Percentiles rank a stretch among this genome's conserved stretches.
Conservation (phyloP, 2,113 vertebrate genomes). For the Okapia johnstoni region DNA sequence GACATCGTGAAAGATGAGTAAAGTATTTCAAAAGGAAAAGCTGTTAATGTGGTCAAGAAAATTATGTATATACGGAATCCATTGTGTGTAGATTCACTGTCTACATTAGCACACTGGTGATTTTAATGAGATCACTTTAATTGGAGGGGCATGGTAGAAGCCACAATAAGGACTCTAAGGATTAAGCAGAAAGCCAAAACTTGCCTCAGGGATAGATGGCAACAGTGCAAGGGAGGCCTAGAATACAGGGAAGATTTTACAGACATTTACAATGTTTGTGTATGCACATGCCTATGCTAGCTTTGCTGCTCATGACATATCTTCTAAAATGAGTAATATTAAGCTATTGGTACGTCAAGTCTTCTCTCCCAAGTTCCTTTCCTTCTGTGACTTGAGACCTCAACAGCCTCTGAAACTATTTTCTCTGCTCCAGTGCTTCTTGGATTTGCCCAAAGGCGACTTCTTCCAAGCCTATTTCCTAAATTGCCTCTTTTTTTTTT, state of each 20-base stretch:
- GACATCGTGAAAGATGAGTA: neutral
- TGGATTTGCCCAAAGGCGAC: neutral
- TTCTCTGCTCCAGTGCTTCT: neutral
- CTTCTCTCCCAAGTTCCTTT: neutral
- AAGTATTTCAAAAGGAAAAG: neutral
- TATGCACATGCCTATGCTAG: neutral
- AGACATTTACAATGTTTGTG: neutral
- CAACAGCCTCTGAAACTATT: neutral
- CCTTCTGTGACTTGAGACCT: neutral
- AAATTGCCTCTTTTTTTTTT: too few relatives aligned
- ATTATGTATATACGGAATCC: neutral
- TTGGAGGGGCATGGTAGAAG: neutral
- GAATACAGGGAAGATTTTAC: neutral
- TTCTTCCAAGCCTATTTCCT: neutral
- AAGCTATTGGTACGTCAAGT: neutral
- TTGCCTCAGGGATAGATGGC: neutral
- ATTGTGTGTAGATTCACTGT: neutral
- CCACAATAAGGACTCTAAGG: neutral
- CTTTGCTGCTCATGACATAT: neutral
- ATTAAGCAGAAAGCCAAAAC: neutral
- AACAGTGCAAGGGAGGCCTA: rapidly evolving
- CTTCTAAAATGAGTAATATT: neutral
- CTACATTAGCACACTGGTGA: neutral
- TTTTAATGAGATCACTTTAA: neutral
- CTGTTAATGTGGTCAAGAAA: neutral